These are phyloP conservation scores for Patiria miniata DNA, from an alignment of 35 echinoderm and acorn worm genomes.

Conservation along the genomic window DNA sequence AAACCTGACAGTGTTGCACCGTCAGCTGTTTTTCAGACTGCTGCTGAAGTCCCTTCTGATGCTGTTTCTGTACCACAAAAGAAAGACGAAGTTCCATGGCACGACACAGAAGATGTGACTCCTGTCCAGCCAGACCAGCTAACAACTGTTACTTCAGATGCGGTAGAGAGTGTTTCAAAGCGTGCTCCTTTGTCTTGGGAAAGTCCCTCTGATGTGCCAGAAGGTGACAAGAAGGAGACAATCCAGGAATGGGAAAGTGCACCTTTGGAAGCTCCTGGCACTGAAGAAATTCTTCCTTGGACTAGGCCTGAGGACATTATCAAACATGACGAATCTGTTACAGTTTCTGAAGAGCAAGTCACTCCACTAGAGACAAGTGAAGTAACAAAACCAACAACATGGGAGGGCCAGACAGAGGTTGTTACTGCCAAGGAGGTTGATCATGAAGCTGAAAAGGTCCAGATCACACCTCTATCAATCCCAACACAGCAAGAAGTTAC, in stretches of 20 bases:
- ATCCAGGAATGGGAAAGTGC: constrained; percentile 1
- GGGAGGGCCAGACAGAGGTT: constrained; percentile 11
- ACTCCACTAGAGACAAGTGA: constrained; percentile 16
- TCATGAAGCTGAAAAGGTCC: constrained; percentile 9
- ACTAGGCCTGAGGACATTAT: neutral
- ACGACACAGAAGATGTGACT: constrained; percentile 38
- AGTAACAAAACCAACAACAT: constrained; percentile 1
- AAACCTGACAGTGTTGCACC: constrained; percentile 23
- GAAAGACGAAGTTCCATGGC: constrained; percentile 40
- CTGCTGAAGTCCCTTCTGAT: constrained; percentile 39
- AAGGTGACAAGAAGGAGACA: neutral
- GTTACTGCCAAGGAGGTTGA: neutral
- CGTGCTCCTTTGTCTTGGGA: constrained; percentile 24
- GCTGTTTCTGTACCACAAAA: constrained; percentile 42
- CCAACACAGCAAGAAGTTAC: constrained; percentile 7
- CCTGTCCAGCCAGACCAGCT: constrained; percentile 7
- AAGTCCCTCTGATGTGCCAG: constrained; percentile 17
- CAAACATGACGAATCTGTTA: neutral
- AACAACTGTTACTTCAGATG: constrained; percentile 5
- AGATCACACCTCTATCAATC: neutral
- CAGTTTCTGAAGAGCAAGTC: constrained; percentile 14
- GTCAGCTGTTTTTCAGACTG: constrained; percentile 26
- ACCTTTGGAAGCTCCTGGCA: constrained; percentile 24
- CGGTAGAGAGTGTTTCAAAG: neutral
- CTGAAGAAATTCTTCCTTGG: constrained; percentile 17